Evolutionary conservation across 2,113 vertebrate species (phyloP).

Genomic region (Rhabdornis inornatus): DNA sequence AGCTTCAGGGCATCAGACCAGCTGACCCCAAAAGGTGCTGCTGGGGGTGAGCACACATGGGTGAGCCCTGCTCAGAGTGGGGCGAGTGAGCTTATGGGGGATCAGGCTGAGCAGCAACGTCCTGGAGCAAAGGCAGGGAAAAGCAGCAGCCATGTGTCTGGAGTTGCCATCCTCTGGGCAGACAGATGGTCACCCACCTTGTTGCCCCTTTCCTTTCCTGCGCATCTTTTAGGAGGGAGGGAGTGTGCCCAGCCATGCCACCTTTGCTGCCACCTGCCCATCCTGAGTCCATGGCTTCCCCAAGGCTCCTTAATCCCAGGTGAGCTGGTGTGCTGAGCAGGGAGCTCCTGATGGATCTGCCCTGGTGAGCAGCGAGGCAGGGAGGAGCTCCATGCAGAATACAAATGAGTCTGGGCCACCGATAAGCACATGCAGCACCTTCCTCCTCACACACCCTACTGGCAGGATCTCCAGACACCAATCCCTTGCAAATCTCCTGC

Average conservation of each 20-base stretch:
- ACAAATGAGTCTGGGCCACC: background rate
- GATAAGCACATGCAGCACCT: background rate
- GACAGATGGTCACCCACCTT: accelerated
- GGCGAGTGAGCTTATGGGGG: background rate
- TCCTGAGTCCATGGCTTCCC: constrained; percentile 70
- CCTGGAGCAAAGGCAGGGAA: background rate
- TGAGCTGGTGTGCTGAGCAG: constrained; percentile 67
- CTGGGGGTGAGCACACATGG: accelerated
- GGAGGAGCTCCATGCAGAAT: background rate
- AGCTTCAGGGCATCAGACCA: background rate
- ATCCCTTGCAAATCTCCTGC: constrained; percentile 32
- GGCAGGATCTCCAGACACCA: background rate
- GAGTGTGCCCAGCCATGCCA: background rate
- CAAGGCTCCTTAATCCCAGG: constrained; percentile 73
- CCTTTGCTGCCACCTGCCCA: constrained; percentile 70
- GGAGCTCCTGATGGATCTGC: constrained; percentile 73
- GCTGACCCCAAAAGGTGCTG: background rate
- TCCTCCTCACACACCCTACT: background rate
- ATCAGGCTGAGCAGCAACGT: accelerated
- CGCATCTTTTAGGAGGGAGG: background rate
- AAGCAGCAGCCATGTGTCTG: accelerated
- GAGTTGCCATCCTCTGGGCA: background rate
- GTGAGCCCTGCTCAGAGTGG: accelerated
- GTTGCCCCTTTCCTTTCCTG: background rate
- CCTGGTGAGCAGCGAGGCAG: background rate